phyloP scores from a whole-genome alignment of 1,140 invertebrate genomes.

The Linepithema humile region DNA sequence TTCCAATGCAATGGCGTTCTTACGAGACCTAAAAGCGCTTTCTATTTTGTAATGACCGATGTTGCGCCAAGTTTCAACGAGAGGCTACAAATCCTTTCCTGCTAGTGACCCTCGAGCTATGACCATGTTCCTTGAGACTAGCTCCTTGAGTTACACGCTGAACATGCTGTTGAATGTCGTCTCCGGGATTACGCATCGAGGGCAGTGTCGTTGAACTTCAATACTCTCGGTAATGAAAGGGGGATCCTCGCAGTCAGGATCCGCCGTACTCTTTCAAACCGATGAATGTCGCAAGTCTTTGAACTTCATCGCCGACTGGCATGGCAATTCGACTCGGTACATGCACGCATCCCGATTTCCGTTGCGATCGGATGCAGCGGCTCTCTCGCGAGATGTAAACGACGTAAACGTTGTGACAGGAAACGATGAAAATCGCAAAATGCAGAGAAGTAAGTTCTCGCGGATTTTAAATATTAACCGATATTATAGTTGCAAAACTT shows the following conservation, averaged over 20 bases:
- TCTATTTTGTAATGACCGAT: constrained; percentile 19
- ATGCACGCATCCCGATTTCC: constrained; percentile 40
- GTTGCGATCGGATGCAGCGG: constrained; percentile 19
- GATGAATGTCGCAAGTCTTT: constrained; percentile 64
- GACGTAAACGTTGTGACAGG: neutral
- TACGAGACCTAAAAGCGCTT: constrained; percentile 6
- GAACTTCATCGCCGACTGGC: constrained; percentile 58
- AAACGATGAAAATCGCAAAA: constrained; percentile 42
- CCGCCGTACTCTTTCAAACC: constrained; percentile 53
- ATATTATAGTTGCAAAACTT: neutral
- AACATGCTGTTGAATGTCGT: constrained; percentile 78
- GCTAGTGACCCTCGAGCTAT: constrained; percentile 75
- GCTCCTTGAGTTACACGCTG: constrained; percentile 65
- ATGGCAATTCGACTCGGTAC: constrained; percentile 50
- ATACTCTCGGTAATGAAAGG: constrained; percentile 74
- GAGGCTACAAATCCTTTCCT: constrained; percentile 70
- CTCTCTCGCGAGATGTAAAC: constrained; percentile 38
- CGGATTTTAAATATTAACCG: constrained; percentile 50
- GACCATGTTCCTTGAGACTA: constrained; percentile 70
- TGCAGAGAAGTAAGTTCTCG: neutral
- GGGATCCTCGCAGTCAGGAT: constrained; percentile 58
- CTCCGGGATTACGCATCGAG: constrained; percentile 74
- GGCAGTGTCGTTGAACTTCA: constrained; percentile 74
- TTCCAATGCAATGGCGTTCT: neutral
- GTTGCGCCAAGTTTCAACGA: constrained; percentile 40